Percentiles rank a stretch among this genome's conserved stretches.
These are phyloP conservation scores for Oppia nitens DNA, from an alignment of 1,140 invertebrate genomes.

Conservation along the genomic window DNA sequence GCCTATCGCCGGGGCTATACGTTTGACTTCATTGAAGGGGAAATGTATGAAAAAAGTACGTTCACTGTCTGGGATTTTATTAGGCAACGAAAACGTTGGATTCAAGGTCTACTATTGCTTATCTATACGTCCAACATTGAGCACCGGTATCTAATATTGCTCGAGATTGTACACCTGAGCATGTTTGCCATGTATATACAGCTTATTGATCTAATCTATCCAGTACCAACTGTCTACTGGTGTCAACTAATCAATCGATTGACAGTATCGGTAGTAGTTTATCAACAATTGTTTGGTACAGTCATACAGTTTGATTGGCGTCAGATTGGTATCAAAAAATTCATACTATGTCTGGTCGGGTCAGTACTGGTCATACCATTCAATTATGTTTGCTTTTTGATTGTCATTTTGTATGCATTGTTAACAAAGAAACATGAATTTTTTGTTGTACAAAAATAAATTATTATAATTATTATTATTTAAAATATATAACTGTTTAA, in stretches of 20 bases:
- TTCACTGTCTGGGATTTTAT: slow-evolving; percentile 88
- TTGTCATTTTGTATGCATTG: slow-evolving; percentile 79
- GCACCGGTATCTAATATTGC: slow-evolving; percentile 56
- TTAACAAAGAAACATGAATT: slow-evolving; percentile 85
- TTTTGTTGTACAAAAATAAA: slow-evolving; percentile 72
- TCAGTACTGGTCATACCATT: slow-evolving; percentile 75
- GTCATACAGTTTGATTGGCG: slow-evolving; percentile 81
- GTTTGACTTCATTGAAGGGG: slow-evolving; percentile 36
- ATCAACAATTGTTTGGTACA: slow-evolving; percentile 90
- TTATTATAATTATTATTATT: not conserved
- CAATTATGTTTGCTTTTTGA: slow-evolving; percentile 79
- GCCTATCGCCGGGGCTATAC: slow-evolving; percentile 29
- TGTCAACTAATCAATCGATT: slow-evolving; percentile 66
- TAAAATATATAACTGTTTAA: too few relatives aligned
- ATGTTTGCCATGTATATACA: slow-evolving; percentile 84
- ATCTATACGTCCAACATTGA: slow-evolving; percentile 77
- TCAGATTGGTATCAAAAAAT: slow-evolving; percentile 59
- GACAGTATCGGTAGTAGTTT: slow-evolving; percentile 73
- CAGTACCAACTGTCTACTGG: slow-evolving; percentile 55
- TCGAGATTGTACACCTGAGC: slow-evolving; percentile 88
- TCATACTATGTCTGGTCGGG: slow-evolving; percentile 58
- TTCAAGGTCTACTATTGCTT: slow-evolving; percentile 75
- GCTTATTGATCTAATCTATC: slow-evolving; percentile 59
- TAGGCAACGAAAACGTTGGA: slow-evolving; percentile 87
- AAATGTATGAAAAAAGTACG: slow-evolving; percentile 55